Conservation (phyloP, 2,888 invertebrate genomes). For the Muscina levida region DNA sequence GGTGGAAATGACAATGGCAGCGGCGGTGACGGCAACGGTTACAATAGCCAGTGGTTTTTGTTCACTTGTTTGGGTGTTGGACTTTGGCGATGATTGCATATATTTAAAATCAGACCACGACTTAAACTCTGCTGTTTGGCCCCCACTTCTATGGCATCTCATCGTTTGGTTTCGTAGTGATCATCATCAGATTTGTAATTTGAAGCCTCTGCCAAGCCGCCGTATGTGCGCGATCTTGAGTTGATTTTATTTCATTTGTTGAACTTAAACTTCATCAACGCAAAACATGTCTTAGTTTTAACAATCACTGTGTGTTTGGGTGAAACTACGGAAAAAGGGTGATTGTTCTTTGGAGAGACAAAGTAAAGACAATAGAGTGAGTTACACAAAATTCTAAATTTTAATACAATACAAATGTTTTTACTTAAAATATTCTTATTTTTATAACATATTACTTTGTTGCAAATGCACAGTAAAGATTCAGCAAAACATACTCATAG, state of each 20-base stretch:
- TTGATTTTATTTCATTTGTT: slow-evolving; percentile 42
- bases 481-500: too few relatives aligned
- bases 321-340: neutral
- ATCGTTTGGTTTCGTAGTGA: too few relatives aligned
- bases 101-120: slow-evolving; percentile 38
- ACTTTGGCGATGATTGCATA: slow-evolving; percentile 55
- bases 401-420: too few relatives aligned
- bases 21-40: neutral
- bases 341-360: neutral
- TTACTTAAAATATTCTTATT: too few relatives aligned
- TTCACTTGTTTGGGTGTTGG: slow-evolving; percentile 32
- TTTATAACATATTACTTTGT: too few relatives aligned
- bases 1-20: neutral
- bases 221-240: slow-evolving; percentile 48
- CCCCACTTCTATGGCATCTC: slow-evolving; percentile 15
- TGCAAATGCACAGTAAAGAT: too few relatives aligned
- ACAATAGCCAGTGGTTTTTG: neutral
- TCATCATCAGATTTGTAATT: slow-evolving; percentile 53
- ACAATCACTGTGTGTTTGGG: too few relatives aligned
- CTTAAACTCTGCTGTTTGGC: neutral
- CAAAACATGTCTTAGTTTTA: slow-evolving; percentile 12
- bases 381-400: too few relatives aligned
- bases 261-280: slow-evolving; percentile 23
- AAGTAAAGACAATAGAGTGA: too few relatives aligned
- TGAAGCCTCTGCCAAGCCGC: slow-evolving; percentile 46